Evolutionary conservation across 1,140 invertebrate species (phyloP), one percentile per base, ranked within the genome.

Genomic region (Pentalonia nigronervosa): DNA sequence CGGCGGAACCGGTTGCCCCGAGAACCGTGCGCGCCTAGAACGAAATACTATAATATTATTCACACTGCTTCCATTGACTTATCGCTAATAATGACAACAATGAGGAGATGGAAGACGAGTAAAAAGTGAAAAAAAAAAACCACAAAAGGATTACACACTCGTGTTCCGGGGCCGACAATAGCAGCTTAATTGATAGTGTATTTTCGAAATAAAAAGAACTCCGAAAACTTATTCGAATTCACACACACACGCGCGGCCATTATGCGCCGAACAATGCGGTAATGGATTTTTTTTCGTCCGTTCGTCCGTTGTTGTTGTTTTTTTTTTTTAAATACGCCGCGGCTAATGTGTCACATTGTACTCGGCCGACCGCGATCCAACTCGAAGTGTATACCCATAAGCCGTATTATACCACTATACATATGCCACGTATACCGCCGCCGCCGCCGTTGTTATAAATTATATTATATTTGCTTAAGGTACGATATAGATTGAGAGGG

Each of bases 111-210:
- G 36, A 53, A 53, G 48, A 88, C n/a, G 30, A 47, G 88, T 60
- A 36, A 34, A 89, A 89, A 47, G 17, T 34, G 34, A 41, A 60
- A 60, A 83, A 91, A 91, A 48, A 48, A 91, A n/a, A 91, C 81
- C n/a, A 91, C 48, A 91, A 91, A 91, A 91, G 60, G 90, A 91
- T 91, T 91, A 91, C 34, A 83, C 67, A 81, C 67, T 50, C 90
- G 90, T 76, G 60, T 91, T 76, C 90, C n/a, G 47, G 30, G n/a
- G 45, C 36, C 90, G 90, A 91, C 90, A 91, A 91, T 91, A 83
- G 90, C 20, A 83, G 90, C 90, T 83, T 91, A 91, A 91, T 91
- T 91, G 90, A 91, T 83, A 91, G 90, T 91, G 90, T 91, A 50
- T 91, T 48, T 91, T 34, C 17, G 47, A 91, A 91, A 91, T 48